Base-by-base conservation (phyloP, 2,113 vertebrate species). In the Acanthochromis polyacanthus region DNA sequence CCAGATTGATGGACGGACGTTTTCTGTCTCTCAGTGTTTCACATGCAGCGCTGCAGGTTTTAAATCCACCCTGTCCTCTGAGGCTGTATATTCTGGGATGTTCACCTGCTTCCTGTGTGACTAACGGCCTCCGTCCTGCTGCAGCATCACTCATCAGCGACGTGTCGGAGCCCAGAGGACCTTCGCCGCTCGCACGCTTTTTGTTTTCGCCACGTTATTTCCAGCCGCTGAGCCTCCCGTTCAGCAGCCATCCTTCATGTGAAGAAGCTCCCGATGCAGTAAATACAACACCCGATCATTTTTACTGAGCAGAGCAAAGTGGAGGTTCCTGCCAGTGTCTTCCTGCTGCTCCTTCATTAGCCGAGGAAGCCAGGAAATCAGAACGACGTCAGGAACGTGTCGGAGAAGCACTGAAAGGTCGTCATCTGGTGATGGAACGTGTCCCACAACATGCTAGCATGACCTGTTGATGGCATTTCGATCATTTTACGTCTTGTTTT, bases 201-300 rank as follows among this genome's bases (percentile, higher is more conserved):
- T 72, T 63, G 38, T 78, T 71, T 78, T 71, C 64, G 72, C 71
- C 58, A 25, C n/a, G 19, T 76, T 79, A 50, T 75, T 72, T 73
- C 70, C 63, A 61, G 23, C 20, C 15, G 0, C 38, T 80, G 46
- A 80, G 77, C 72, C 68, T 70, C 17, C 1, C 71, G 71, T 25
- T 25, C 76, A 69, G 75, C 51, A 64, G 20, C 71, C 15, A 19
- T 56, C 60, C 61, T 60, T 80, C 58, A 86, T 63, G 67, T 46
- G 76, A 30, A 59, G 23, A 72, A 8, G 14, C 14, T 65, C 10
- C 63, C 10, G 40, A 23, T n/a, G 58, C 46, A 12, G 51, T 46
- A 75, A 71, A 67, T 2, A 66, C 16, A 14, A 25, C 16, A 20
- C 40, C 4, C 12, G 14, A 43, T 14, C 40, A 12, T 19, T 51